Conservation (phyloP, 2,888 invertebrate species). For the Dynastes tityus region DNA sequence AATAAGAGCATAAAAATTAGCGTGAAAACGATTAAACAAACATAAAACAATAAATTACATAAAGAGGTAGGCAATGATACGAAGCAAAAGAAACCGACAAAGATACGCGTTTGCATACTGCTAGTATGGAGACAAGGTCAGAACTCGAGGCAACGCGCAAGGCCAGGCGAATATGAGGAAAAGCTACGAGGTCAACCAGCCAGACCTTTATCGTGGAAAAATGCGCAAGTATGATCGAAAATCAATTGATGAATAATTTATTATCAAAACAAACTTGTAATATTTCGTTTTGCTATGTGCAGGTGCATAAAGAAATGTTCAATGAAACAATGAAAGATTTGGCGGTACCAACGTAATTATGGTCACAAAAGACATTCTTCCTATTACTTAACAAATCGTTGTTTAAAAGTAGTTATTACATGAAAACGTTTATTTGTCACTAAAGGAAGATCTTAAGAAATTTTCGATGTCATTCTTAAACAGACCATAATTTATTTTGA, state of each 20-base stretch:
- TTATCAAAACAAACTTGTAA: neutral
- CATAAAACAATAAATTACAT: constrained; percentile 21
- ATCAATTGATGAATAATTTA: constrained; percentile 12
- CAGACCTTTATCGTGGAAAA: constrained; percentile 22
- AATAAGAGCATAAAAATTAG: neutral
- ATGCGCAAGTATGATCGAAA: constrained; percentile 10
- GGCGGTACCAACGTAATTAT: too few relatives aligned
- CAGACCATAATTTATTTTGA: too few relatives aligned
- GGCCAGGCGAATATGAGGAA: constrained; percentile 23
- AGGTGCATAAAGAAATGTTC: neutral
- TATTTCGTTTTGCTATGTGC: neutral
- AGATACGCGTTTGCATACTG: constrained; percentile 4
- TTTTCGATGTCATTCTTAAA: too few relatives aligned
- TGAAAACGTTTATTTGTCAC: too few relatives aligned
- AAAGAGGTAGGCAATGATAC: constrained; percentile 15
- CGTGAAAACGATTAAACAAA: neutral
- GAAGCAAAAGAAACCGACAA: constrained; percentile 18
- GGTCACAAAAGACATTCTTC: too few relatives aligned
- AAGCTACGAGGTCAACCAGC: constrained; percentile 23
- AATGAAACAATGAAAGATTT: too few relatives aligned
- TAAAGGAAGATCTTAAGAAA: too few relatives aligned
- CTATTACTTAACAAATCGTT: too few relatives aligned
- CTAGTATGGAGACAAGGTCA: constrained; percentile 26
- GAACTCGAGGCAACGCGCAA: constrained; percentile 32
- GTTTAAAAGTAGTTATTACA: too few relatives aligned